phyloP scores from a whole-genome alignment of 1,140 invertebrate species.

The Ostrea denselamellosa region DNA sequence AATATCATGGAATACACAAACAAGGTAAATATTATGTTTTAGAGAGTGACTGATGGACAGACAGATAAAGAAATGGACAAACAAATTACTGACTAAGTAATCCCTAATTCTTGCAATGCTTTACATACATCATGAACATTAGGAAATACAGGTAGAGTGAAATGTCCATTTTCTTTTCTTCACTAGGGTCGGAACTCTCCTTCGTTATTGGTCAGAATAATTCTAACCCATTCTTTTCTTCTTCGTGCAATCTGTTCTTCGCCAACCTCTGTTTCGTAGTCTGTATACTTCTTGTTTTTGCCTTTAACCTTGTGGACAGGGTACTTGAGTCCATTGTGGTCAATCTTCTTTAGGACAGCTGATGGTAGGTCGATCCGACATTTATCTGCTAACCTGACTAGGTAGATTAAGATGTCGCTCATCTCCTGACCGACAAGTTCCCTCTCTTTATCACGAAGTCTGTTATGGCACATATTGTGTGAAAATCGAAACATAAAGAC shows the following conservation, averaged over 20 bases:
- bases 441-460: conserved; percentile 76
- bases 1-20: no score
- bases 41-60: no score
- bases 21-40: no score
- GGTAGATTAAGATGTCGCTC: conserved; percentile 79
- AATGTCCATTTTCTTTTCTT: no score
- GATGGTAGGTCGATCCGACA: conserved; percentile 79
- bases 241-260: background rate
- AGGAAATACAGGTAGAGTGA: no score
- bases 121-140: no score
- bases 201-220: background rate
- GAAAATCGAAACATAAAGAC: no score
- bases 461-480: conserved; percentile 45
- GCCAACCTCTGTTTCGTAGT: conserved; percentile 57
- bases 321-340: conserved; percentile 79
- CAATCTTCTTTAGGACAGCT: conserved; percentile 78
- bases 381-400: conserved; percentile 78
- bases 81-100: background rate
- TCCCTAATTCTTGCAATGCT: background rate
- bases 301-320: conserved; percentile 76
- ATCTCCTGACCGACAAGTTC: conserved; percentile 79
- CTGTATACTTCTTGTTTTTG: conserved; percentile 77
- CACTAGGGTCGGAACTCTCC: no score
- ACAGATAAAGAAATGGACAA: no score
- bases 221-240: background rate